Evolutionary conservation across 2,888 invertebrate species (phyloP).

Genomic region (Penaeus monodon): DNA sequence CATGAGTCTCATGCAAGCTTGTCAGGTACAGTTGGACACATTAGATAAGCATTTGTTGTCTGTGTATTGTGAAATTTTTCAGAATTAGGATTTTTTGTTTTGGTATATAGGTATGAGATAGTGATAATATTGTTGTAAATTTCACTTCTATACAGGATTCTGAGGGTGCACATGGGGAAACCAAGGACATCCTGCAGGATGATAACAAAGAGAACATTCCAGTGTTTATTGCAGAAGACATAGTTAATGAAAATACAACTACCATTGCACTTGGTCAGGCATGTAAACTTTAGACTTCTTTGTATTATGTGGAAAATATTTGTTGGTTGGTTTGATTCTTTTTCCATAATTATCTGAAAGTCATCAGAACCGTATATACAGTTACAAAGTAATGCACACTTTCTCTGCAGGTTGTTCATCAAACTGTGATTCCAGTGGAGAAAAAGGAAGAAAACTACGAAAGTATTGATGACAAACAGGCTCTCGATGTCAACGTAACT

Average conservation of each 20-base stretch:
- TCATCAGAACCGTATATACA: too few species aligned
- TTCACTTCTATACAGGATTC: constrained; percentile 23
- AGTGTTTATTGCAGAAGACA: constrained; percentile 38
- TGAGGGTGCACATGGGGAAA: constrained; percentile 41
- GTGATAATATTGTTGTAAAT: neutral
- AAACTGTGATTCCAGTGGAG: too few species aligned
- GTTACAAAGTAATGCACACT: too few species aligned
- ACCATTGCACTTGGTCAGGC: constrained; percentile 14
- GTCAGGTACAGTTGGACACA: constrained; percentile 40
- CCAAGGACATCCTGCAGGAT: constrained; percentile 36
- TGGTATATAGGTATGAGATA: too few species aligned
- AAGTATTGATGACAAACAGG: too few species aligned
- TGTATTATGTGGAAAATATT: neutral
- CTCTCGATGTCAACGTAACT: too few species aligned
- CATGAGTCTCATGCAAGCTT: constrained; percentile 66
- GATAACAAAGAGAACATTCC: constrained; percentile 55
- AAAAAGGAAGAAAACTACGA: too few species aligned
- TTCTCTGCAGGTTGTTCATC: too few species aligned
- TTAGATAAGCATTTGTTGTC: neutral
- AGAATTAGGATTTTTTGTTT: too few species aligned
- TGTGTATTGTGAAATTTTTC: neutral
- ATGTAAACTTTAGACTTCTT: neutral
- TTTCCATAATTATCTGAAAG: too few species aligned
- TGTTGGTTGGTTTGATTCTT: too few species aligned
- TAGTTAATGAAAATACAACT: constrained; percentile 38